Base-by-base conservation (phyloP, 2,797 vertebrate species). In the Anguilla marmorata region DNA sequence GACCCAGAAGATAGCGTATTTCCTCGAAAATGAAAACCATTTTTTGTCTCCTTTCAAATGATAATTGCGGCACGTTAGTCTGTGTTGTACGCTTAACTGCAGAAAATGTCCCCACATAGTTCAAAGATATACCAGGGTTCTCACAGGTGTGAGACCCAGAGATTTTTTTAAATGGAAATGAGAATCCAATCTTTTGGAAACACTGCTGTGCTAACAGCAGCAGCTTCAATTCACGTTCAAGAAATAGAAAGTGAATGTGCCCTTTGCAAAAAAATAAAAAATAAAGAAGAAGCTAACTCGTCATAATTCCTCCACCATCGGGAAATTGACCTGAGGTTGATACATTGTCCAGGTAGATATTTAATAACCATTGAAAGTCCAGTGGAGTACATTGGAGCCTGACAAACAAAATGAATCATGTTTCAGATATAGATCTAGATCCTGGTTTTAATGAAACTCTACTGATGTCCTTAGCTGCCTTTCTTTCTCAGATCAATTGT, bases 1-100 rank as follows among this genome's bases (percentile, higher is more conserved):
- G 86, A 86, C 19, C 72, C 87, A 24, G 27, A 24, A 60, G 89
- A 85, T 48, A 66, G 84, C 50, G 24, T 72, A 84, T 85, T 87
- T 89, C 66, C 41, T 30, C 72, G 85, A 85, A 45, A 85, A 85
- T 48, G 85, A 86, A 19, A 45, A 85, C 24, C 5, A 16, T 37
- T 27, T 24, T 50, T 16, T 11, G 41, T 45, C n/a, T 14, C 79
- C 45, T 50, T 50, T 50, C 9, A 82, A 48, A 50, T n/a, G 6
- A 50, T 4, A 50, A 19, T 21, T 45, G 16, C 48, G 37, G 37
- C 76, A 80, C 3, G 41, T 50, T 6, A 48, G 45, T 48, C 79
- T 2, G 0, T 14, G 21, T 45, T 50, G 41, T 50, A 82, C 79
- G 24, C 6, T 6, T 41, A 21, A 45, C 11, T 4, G 19, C 14